These are phyloP conservation scores for Borostomias antarcticus DNA, from an alignment of 2,797 vertebrate genomes.

Conservation along the genomic window DNA sequence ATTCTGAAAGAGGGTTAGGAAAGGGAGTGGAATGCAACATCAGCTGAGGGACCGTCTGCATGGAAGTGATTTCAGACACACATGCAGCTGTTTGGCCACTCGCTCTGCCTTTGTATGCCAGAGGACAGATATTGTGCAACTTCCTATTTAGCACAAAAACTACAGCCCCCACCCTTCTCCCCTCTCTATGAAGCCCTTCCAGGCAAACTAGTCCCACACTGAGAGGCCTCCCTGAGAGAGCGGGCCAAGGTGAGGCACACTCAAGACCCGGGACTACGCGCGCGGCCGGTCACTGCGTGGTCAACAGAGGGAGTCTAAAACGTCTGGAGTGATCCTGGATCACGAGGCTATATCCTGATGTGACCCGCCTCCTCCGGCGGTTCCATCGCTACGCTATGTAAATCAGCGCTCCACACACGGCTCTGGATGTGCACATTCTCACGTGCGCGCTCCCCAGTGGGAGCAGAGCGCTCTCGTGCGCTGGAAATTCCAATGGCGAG, in stretches of 20 bases:
- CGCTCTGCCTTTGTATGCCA: constrained; percentile 55
- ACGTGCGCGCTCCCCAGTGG: constrained; percentile 11
- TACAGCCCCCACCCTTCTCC: constrained; percentile 47
- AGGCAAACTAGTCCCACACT: constrained; percentile 9
- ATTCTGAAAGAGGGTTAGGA: constrained; percentile 26
- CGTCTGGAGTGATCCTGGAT: constrained; percentile 33
- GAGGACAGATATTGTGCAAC: constrained; percentile 73
- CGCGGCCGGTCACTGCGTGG: constrained; percentile 48
- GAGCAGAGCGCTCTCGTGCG: background rate
- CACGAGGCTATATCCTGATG: constrained; percentile 52
- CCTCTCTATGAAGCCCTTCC: background rate
- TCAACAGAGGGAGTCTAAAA: constrained; percentile 53
- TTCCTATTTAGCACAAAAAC: constrained; percentile 68
- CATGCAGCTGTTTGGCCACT: constrained; percentile 54
- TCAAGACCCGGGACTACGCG: constrained; percentile 3
- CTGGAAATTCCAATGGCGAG: background rate
- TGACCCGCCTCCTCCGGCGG: constrained; percentile 49
- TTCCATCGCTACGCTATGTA: constrained; percentile 55
- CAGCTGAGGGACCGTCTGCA: constrained; percentile 22
- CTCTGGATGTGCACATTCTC: constrained; percentile 23
- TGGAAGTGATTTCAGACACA: constrained; percentile 14
- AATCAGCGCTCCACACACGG: constrained; percentile 46
- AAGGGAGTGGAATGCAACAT: constrained; percentile 46
- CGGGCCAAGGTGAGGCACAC: too few relatives aligned
- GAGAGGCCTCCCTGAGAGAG: background rate